phyloP scores from a whole-genome alignment of 1,140 invertebrate genomes.

The Rhagoletis pomonella region DNA sequence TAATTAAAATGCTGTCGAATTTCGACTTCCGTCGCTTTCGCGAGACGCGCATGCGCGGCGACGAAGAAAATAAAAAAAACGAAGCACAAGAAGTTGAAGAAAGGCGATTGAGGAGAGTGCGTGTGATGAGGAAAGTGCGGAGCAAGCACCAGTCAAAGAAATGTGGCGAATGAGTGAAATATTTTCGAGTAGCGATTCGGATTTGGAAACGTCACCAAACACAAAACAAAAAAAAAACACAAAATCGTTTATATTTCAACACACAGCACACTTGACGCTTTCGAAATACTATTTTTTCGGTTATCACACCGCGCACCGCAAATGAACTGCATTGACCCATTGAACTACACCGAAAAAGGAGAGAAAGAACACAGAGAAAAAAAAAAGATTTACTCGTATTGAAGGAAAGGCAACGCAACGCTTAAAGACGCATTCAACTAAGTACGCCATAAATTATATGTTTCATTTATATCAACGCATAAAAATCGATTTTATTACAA shows the following conservation, averaged over 20 bases:
- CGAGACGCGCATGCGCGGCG: neutral
- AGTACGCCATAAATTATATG: conserved; percentile 51
- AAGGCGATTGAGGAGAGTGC: neutral
- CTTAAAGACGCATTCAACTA: conserved; percentile 54
- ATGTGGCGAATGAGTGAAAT: neutral
- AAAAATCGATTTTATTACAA: conserved; percentile 57
- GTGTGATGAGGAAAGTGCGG: neutral
- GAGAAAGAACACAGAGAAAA: neutral
- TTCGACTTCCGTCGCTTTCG: conserved; percentile 37
- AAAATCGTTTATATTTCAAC: neutral
- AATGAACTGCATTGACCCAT: conserved; percentile 38
- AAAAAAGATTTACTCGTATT: neutral
- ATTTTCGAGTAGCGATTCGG: neutral
- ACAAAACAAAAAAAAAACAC: no score
- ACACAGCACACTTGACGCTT: neutral
- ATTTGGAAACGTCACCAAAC: no score
- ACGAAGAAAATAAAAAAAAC: neutral
- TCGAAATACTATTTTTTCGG: neutral
- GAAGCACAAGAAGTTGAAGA: neutral
- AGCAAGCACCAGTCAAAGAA: neutral
- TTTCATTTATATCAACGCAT: conserved; percentile 55
- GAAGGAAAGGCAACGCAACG: neutral
- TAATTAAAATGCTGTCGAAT: conserved; percentile 58
- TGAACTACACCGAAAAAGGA: conserved; percentile 7
- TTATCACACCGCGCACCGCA: neutral